Base-by-base conservation (phyloP, 2,113 vertebrate species). In the Trogon melanurus region DNA sequence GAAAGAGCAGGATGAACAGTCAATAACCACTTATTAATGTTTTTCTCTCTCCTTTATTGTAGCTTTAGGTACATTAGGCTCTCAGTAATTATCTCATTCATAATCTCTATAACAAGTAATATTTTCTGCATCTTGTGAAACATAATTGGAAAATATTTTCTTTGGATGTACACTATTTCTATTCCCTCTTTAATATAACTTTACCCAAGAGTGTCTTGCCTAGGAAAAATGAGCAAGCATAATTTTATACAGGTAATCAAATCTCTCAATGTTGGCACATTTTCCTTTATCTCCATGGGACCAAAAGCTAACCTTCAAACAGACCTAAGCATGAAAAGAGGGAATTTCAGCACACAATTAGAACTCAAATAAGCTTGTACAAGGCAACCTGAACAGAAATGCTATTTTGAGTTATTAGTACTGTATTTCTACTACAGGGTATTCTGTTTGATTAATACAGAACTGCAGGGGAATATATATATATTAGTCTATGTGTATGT, bases 211-310 rank as follows among this genome's bases (percentile, higher is more conserved):
- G 97, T 97, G 94, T 89, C 96, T 97, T 96, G 93, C 94, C 64
- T 71, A 92, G 65, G 70, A 97, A 97, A 94, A 97, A 96, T 95
- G 94, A 98, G 80, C 95, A 93, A 96, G 97, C 95, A 94, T 97
- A 98, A 97, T 98, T 98, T 98, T 94, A 94, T 87, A 96, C 91
- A 97, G 96, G 97, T 98, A 98, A 99, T 99, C 97, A 97, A 98
- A 98, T 98, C 95, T 97, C 97, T 98, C 97, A 97, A 98, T 97
- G 89, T 93, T 93, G 87, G 89, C 97, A 98, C 91, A 96, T 99
- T 98, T 98, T 98, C 98, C 96, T 98, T 98, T 97, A 98, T 98
- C 98, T 98, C 97, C 67, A 54, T 89, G 91, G 95, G 96, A 98
- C 95, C 88, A 94, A 97, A 97, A 71, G 79, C 93, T 96, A 96